Conservation (phyloP, 2,113 vertebrate genomes). For the Bettongia penicillata region DNA sequence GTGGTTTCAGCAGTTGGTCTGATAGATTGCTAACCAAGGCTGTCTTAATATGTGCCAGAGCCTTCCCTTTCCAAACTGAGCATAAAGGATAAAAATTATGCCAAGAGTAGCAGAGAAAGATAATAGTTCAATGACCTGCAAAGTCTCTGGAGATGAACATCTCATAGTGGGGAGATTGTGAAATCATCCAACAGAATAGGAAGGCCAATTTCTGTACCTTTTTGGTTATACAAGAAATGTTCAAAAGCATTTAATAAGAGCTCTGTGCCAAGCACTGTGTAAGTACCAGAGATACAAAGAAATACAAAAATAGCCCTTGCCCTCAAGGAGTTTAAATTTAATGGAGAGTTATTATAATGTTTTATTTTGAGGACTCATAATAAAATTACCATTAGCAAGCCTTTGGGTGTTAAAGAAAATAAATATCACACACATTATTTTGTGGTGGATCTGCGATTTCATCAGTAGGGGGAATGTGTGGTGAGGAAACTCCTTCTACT, state of each 20-base stretch:
- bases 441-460: background rate
- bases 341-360: background rate
- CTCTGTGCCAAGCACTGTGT: background rate
- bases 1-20: background rate
- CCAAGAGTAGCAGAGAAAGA: slow-evolving; percentile 11
- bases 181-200: background rate
- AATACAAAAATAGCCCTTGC: background rate
- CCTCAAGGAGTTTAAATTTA: background rate
- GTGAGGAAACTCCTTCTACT: background rate
- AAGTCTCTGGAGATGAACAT: background rate
- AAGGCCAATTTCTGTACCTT: background rate
- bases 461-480: background rate
- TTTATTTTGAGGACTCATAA: background rate
- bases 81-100: slow-evolving; percentile 8
- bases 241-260: background rate
- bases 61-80: slow-evolving; percentile 15
- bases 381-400: background rate
- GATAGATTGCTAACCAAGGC: background rate
- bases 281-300: background rate
- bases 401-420: background rate
- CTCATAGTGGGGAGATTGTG: background rate
- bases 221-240: background rate
- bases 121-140: slow-evolving; percentile 24
- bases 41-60: slow-evolving; percentile 12
- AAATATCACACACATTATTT: background rate